These are phyloP conservation scores for Oegoconia quadripuncta DNA, from an alignment of 2,888 invertebrate species.

Conservation along the genomic window DNA sequence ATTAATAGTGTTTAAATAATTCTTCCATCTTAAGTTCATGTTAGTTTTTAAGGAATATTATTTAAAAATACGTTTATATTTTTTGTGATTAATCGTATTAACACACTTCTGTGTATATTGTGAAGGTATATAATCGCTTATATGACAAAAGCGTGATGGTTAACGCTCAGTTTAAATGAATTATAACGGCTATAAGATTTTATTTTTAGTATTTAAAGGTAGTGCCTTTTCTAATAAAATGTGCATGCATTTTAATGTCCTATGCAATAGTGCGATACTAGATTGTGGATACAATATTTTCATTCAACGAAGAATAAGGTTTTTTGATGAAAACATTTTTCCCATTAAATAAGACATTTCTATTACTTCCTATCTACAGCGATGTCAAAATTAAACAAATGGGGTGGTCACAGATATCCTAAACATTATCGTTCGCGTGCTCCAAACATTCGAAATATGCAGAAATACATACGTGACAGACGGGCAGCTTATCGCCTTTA, in stretches of 20 bases:
- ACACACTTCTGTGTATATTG: conserved; percentile 21
- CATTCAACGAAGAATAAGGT: no score
- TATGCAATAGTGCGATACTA: conserved; percentile 26
- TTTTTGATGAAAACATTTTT: no score
- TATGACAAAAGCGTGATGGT: conserved; percentile 15
- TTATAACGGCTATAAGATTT: conserved; percentile 25
- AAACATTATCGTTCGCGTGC: no score
- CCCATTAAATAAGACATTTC: no score
- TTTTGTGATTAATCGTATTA: conserved; percentile 30
- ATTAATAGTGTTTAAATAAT: conserved; percentile 37
- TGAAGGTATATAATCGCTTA: conserved; percentile 7
- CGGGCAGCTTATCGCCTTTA: no score
- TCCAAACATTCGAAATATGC: no score
- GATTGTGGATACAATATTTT: no score
- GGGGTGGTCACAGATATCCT: no score
- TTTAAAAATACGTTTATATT: conserved; percentile 30
- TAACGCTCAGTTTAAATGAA: conserved; percentile 20
- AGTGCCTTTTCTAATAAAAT: conserved; percentile 52
- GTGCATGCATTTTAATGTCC: conserved; percentile 47
- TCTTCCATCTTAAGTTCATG: conserved; percentile 57
- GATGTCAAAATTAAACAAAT: no score
- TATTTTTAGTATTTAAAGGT: conserved; percentile 31
- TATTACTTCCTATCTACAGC: no score
- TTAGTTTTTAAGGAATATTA: conserved; percentile 50
- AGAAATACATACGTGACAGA: no score